These are phyloP conservation scores for Lasioglossum albipes DNA, from an alignment of 1,140 invertebrate species.

Conservation along the genomic window DNA sequence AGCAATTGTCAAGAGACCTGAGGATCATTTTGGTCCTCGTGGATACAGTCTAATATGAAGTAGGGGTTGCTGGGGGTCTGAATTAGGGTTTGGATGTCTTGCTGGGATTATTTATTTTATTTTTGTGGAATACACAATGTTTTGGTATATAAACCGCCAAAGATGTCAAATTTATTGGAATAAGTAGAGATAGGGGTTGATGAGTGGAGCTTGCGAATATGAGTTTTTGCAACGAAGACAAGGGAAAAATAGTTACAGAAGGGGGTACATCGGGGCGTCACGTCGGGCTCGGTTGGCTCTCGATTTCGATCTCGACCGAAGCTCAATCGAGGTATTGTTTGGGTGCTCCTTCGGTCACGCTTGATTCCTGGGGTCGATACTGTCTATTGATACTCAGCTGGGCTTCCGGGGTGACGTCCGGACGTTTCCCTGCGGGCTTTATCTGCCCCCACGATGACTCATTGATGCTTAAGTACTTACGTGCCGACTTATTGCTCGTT, in stretches of 20 bases:
- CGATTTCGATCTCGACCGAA: not conserved
- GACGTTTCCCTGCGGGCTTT: not conserved
- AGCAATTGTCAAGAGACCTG: no score
- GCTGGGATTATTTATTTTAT: not conserved
- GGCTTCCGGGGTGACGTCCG: not conserved
- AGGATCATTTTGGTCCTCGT: no score
- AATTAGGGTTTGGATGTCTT: no score
- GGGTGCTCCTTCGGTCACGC: not conserved
- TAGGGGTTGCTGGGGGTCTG: no score
- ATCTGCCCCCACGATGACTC: not conserved
- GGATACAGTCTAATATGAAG: no score
- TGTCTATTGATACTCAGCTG: not conserved
- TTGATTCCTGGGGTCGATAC: not conserved
- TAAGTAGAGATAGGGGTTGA: no score
- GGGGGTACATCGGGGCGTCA: not conserved
- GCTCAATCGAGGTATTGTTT: not conserved
- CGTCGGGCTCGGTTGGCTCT: not conserved
- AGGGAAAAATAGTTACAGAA: no score
- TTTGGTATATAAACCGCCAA: no score
- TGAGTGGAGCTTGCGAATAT: no score
- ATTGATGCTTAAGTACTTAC: not conserved
- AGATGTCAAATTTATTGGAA: no score
- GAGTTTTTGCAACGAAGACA: no score
- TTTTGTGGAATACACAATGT: no score
- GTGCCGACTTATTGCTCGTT: not conserved